These are phyloP conservation scores for Zaprionus vittiger DNA, from an alignment of 1,140 invertebrate species.

Conservation along the genomic window DNA sequence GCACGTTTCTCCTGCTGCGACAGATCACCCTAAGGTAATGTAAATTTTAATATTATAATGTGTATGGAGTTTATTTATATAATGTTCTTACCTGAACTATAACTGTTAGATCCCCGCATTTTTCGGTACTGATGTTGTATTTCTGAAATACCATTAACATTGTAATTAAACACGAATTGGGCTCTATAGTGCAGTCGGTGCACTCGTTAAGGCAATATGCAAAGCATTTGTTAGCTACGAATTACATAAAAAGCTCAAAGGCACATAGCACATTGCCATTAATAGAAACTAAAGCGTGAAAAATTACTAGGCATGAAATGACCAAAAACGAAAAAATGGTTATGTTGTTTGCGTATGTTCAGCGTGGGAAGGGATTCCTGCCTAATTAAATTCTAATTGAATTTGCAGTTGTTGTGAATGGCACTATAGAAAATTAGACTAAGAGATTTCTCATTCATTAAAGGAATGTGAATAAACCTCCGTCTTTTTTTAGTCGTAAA, in stretches of 20 bases:
- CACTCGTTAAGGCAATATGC: slow-evolving; percentile 31
- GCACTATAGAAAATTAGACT: not conserved
- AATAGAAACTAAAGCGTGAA: slow-evolving; percentile 73
- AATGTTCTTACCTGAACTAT: slow-evolving; percentile 87
- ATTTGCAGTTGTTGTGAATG: not conserved
- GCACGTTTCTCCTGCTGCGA: slow-evolving; percentile 91
- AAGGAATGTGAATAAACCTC: not conserved
- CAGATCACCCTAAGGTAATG: slow-evolving; percentile 88
- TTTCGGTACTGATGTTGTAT: slow-evolving; percentile 89
- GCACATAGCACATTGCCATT: slow-evolving; percentile 56
- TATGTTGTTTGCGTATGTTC: slow-evolving; percentile 21
- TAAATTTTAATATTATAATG: not conserved
- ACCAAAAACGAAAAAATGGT: slow-evolving; percentile 54
- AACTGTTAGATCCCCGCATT: slow-evolving; percentile 88
- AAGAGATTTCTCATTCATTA: not conserved
- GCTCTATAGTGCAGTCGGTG: slow-evolving; percentile 40
- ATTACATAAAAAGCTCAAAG: slow-evolving; percentile 35
- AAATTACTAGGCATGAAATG: slow-evolving; percentile 76
- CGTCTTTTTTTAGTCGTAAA: not conserved
- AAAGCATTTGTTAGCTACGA: slow-evolving; percentile 24
- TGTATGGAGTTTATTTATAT: not conserved
- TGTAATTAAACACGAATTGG: slow-evolving; percentile 41
- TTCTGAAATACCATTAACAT: slow-evolving; percentile 85
- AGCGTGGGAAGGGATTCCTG: not conserved
- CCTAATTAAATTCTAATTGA: not conserved